A percentile compares a stretch with the other conserved stretches of the same genome.
Conservation (phyloP, 2,113 vertebrate species). For the Mobula hypostoma region DNA sequence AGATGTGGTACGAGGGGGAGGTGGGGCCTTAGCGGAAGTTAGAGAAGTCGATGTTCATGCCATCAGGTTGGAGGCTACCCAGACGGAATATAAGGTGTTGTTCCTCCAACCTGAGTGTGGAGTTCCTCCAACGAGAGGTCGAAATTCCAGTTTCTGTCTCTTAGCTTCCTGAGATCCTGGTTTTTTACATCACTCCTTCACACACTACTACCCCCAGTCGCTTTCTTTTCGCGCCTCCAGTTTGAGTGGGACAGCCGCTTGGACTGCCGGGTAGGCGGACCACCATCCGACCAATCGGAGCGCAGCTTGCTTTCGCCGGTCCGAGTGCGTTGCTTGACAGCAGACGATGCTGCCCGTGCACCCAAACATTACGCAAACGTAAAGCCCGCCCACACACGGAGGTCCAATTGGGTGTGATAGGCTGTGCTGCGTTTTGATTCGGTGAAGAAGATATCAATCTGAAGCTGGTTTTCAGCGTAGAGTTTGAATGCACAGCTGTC, state of each 20-base stretch:
- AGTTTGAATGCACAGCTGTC: conserved; percentile 47
- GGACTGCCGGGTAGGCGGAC: background rate
- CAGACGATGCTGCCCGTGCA: background rate
- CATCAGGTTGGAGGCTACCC: too few species aligned
- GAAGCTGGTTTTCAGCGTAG: conserved; percentile 46
- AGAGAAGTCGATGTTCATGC: too few species aligned
- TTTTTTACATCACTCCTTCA: background rate
- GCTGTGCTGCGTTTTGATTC: conserved; percentile 49
- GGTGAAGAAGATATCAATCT: conserved; percentile 40
- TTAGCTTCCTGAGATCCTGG: too few species aligned
- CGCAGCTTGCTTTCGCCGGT: background rate
- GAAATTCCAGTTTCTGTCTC: too few species aligned
- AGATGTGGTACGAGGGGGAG: too few species aligned
- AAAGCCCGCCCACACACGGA: conserved; percentile 39
- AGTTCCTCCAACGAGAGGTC: too few species aligned
- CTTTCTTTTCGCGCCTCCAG: background rate
- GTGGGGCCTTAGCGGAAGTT: too few species aligned
- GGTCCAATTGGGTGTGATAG: conserved; percentile 49
- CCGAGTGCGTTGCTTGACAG: background rate
- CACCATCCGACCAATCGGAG: background rate
- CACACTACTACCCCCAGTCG: background rate
- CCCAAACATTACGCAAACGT: background rate
- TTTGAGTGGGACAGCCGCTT: background rate
- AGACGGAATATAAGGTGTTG: too few species aligned
- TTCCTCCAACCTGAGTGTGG: too few species aligned